Percentiles rank a stretch among this genome's conserved stretches.
Conservation (phyloP, 92 coral and sea anemone species). For the Epizoanthus rinbou region DNA sequence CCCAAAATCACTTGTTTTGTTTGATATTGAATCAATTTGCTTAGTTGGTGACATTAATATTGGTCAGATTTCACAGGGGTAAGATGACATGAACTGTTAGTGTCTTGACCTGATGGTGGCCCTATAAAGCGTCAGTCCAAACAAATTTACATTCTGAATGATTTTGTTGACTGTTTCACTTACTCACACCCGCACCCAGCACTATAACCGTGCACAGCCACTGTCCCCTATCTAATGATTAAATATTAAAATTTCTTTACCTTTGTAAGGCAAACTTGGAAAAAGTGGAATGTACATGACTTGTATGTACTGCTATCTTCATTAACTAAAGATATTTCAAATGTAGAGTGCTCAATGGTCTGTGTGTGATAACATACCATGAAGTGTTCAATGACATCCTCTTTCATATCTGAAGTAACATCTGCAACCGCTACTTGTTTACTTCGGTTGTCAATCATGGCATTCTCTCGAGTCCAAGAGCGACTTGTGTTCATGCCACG, state of each 20-base stretch:
- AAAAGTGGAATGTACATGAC: too few relatives aligned
- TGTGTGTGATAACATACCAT: constrained; percentile 58
- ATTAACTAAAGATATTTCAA: too few relatives aligned
- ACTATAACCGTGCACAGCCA: too few relatives aligned
- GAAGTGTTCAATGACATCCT: constrained; percentile 76
- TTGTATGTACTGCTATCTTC: not conserved
- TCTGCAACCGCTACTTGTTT: constrained; percentile 85
- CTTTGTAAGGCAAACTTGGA: too few relatives aligned
- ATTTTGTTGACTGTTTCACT: too few relatives aligned
- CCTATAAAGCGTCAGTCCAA: too few relatives aligned
- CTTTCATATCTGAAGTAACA: constrained; percentile 70
- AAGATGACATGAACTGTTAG: too few relatives aligned
- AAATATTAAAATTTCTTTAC: too few relatives aligned
- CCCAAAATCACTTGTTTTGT: not conserved
- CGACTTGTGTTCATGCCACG: constrained; percentile 67
- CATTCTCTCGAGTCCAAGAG: constrained; percentile 90
- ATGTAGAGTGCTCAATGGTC: not conserved
- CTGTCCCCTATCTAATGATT: too few relatives aligned
- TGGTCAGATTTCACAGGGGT: not conserved
- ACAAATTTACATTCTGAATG: too few relatives aligned
- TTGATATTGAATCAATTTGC: not conserved
- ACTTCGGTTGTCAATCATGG: constrained; percentile 78
- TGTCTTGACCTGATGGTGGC: too few relatives aligned
- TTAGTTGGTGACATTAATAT: not conserved
- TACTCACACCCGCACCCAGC: too few relatives aligned